Percentiles rank a stretch among this genome's conserved stretches.
These are phyloP conservation scores for Proteles cristata DNA, from an alignment of 2,113 vertebrate species.

Conservation along the genomic window DNA sequence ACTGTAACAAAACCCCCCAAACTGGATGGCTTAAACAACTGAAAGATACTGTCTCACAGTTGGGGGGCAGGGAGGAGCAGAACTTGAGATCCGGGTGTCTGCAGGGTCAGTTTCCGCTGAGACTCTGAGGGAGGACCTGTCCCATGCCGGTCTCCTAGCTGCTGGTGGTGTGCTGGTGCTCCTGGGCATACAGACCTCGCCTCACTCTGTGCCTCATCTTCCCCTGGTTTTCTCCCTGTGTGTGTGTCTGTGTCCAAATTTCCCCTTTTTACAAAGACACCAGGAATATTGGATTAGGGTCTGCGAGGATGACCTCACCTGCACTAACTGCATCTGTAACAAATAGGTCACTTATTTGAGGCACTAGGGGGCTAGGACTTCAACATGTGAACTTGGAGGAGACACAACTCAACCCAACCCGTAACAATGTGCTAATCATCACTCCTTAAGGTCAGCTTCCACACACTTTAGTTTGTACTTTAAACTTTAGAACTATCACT, in stretches of 20 bases:
- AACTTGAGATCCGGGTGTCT: not conserved
- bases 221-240: not conserved
- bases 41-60: not conserved
- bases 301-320: not conserved
- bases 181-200: too few species aligned
- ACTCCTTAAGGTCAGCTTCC: not conserved
- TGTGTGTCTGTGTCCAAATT: not conserved
- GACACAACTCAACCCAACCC: not conserved
- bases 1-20: not conserved
- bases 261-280: not conserved
- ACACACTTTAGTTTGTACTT: not conserved
- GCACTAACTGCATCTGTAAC: not conserved
- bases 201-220: not conserved
- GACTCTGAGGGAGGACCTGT: not conserved
- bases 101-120: not conserved
- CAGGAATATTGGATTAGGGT: not conserved
- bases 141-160: not conserved
- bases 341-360: not conserved
- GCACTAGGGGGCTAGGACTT: not conserved
- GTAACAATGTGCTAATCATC: not conserved
- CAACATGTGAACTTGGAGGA: not conserved
- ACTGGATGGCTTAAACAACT: not conserved
- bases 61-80: not conserved
- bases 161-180: not conserved
- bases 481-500: not conserved